A percentile compares a stretch with the other conserved stretches of the same genome.
Conservation (phyloP, 2,888 invertebrate species). For the Cerceris ruficornis region DNA sequence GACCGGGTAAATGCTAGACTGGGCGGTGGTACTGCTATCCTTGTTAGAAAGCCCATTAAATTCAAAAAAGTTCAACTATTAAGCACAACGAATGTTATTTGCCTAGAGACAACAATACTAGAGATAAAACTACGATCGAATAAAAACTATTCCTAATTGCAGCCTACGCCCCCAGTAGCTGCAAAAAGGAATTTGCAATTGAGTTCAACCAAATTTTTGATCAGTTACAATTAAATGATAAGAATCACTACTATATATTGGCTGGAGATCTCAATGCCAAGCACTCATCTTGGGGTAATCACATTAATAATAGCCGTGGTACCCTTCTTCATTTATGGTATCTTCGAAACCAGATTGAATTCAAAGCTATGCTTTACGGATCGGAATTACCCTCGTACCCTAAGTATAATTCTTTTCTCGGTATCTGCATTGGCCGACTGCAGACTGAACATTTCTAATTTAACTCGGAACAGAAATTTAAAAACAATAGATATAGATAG, state of each 20-base stretch:
- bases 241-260: neutral
- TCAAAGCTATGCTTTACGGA: neutral
- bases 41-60: too few relatives aligned
- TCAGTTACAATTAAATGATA: neutral
- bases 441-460: neutral
- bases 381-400: neutral
- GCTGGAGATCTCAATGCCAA: slow-evolving; percentile 1
- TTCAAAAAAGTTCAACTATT: too few relatives aligned
- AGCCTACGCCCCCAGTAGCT: neutral
- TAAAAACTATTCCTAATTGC: neutral
- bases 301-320: neutral
- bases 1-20: neutral
- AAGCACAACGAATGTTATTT: neutral
- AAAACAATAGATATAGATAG: slow-evolving; percentile 3
- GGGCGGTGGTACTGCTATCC: too few relatives aligned
- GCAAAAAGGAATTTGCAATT: neutral
- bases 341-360: neutral
- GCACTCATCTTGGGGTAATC: slow-evolving; percentile 1
- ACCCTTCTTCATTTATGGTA: neutral
- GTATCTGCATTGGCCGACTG: slow-evolving; percentile 4
- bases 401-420: neutral
- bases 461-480: neutral
- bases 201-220: neutral
- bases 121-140: neutral
- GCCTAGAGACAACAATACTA: neutral